Evolutionary conservation across 1,140 invertebrate species (phyloP).

Genomic region (Goniozus legneri): DNA sequence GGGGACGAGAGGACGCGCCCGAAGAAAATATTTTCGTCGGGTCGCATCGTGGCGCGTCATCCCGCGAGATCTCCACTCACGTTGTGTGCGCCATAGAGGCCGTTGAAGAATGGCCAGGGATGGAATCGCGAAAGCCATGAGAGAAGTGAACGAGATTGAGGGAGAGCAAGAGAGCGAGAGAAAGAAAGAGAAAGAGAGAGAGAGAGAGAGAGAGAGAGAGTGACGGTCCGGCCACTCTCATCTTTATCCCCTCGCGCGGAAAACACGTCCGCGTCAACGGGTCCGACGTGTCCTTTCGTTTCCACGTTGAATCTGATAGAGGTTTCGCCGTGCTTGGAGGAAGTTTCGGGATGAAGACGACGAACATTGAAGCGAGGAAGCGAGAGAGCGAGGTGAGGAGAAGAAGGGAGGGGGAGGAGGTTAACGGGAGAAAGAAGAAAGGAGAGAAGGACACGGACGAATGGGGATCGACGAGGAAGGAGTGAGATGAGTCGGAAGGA

Average conservation of each 20-base stretch:
- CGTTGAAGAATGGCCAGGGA: background rate
- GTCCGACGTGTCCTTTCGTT: background rate
- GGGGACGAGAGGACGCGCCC: too few species aligned
- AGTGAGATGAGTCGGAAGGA: background rate
- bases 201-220: background rate
- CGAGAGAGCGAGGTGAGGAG: constrained; percentile 5
- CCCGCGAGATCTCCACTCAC: too few species aligned
- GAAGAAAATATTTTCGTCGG: too few species aligned
- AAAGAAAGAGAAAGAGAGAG: constrained; percentile 1
- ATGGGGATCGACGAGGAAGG: background rate
- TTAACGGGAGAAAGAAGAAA: constrained; percentile 6
- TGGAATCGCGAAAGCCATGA: background rate
- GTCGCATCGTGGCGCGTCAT: too few species aligned
- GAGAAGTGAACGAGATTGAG: background rate
- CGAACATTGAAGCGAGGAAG: constrained; percentile 1
- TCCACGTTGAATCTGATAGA: background rate
- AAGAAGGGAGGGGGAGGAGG: constrained; percentile 2
- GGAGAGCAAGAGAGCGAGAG: constrained; percentile 9
- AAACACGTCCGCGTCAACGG: background rate
- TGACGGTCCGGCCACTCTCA: background rate
- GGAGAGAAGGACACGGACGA: background rate
- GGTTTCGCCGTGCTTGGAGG: too few species aligned
- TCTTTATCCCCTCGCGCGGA: background rate
- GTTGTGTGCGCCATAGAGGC: constrained; percentile 8
- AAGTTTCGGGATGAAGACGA: background rate